These are phyloP conservation scores for Holocentrus rufus DNA, from an alignment of 2,797 vertebrate genomes.

Conservation along the genomic window DNA sequence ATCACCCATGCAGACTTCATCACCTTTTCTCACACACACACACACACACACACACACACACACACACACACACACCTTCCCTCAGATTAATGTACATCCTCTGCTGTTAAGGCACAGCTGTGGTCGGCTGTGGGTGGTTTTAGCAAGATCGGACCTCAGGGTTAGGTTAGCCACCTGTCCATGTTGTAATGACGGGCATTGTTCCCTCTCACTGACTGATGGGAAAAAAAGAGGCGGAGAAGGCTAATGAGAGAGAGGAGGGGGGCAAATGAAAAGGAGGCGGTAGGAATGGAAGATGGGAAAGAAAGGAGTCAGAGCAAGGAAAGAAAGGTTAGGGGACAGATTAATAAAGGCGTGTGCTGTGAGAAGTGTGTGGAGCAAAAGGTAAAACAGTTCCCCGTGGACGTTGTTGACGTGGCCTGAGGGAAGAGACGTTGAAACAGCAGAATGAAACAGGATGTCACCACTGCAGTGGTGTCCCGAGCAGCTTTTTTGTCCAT, in stretches of 20 bases:
- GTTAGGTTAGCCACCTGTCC: constrained; percentile 59
- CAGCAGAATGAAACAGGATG: too few relatives aligned
- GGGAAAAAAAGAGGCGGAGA: background rate
- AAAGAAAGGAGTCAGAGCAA: too few relatives aligned
- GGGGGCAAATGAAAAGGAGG: background rate
- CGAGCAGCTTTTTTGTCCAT: too few relatives aligned
- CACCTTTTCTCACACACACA: constrained; percentile 44
- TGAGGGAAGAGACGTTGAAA: too few relatives aligned
- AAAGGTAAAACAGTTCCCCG: too few relatives aligned
- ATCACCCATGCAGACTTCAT: constrained; percentile 47
- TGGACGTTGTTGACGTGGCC: too few relatives aligned
- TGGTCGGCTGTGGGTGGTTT: constrained; percentile 49
- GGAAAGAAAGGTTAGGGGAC: too few relatives aligned
- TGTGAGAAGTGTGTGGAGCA: too few relatives aligned
- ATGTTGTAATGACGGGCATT: constrained; percentile 47
- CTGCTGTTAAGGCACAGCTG: constrained; percentile 52
- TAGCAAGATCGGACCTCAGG: constrained; percentile 45
- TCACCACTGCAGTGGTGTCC: too few relatives aligned
- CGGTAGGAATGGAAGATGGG: background rate
- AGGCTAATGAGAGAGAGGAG: background rate
- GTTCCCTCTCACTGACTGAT: constrained; percentile 8
- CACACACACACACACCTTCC: constrained; percentile 12
- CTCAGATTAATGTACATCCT: constrained; percentile 41
- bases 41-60: background rate
- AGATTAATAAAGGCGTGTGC: too few relatives aligned